phyloP scores from a whole-genome alignment of 2,113 vertebrate genomes.

The Cnemophilus loriae region DNA sequence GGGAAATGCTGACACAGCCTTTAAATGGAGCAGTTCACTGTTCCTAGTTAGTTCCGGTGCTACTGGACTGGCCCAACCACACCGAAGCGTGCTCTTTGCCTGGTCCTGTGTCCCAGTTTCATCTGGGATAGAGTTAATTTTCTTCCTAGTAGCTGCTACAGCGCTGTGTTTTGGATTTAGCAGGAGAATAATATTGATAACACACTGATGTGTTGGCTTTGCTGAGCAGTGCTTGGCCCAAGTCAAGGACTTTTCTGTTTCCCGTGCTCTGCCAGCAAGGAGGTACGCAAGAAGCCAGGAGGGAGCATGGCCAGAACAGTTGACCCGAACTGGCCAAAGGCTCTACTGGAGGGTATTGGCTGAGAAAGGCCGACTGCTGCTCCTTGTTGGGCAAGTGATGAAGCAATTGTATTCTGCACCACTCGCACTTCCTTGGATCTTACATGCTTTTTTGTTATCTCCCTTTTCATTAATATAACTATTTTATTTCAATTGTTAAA shows the following conservation, averaged over 20 bases:
- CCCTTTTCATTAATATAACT: not conserved
- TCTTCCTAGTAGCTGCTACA: not conserved
- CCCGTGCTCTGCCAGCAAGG: not conserved
- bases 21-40: not conserved
- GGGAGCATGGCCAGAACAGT: not conserved
- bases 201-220: not conserved
- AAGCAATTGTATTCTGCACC: not conserved
- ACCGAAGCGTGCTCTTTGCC: accelerated
- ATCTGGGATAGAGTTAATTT: not conserved
- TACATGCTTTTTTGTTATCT: not conserved
- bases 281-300: not conserved
- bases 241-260: not conserved
- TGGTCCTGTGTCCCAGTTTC: not conserved
- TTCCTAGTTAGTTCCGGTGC: not conserved
- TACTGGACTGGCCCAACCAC: not conserved
- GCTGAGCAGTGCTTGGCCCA: not conserved
- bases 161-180: not conserved
- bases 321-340: not conserved
- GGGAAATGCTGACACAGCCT: not conserved
- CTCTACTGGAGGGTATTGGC: not conserved
- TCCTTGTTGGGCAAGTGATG: not conserved
- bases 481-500: not conserved
- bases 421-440: not conserved
- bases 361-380: not conserved
- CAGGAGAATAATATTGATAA: not conserved